These are phyloP conservation scores for Polydesmus complanatus DNA, from an alignment of 2,888 invertebrate genomes.

Conservation along the genomic window DNA sequence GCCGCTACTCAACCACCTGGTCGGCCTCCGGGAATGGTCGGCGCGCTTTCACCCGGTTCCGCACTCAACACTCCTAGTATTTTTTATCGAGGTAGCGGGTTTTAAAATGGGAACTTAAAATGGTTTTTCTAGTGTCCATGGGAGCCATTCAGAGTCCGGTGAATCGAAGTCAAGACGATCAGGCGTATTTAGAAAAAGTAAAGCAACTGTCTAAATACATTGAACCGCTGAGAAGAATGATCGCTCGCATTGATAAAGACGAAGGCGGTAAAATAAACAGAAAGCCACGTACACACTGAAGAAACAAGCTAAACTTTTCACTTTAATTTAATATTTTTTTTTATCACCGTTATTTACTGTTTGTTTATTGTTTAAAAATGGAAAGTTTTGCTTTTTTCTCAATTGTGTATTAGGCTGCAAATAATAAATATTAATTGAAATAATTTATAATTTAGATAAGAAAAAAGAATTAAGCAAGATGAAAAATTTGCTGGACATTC, in stretches of 20 bases:
- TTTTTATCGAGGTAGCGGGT: not conserved
- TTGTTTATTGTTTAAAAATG: too few relatives aligned
- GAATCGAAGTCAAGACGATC: constrained; percentile 49
- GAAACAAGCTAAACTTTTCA: too few relatives aligned
- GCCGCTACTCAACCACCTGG: constrained; percentile 5
- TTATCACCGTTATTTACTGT: too few relatives aligned
- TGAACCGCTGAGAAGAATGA: constrained; percentile 80
- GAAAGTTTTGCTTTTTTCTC: constrained; percentile 9
- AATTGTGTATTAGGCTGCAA: not conserved
- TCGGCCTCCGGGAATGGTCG: constrained; percentile 12
- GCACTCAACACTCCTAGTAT: constrained; percentile 60
- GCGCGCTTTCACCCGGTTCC: constrained; percentile 60
- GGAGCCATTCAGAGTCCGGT: constrained; percentile 24
- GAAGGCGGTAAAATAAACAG: too few relatives aligned
- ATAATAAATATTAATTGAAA: not conserved
- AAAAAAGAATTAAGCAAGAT: constrained; percentile 56
- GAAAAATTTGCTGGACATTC: constrained; percentile 81
- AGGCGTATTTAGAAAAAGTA: constrained; percentile 82
- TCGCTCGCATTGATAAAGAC: constrained; percentile 42
- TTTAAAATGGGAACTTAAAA: not conserved
- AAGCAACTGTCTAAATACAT: constrained; percentile 85
- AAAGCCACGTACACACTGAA: too few relatives aligned
- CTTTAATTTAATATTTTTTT: too few relatives aligned
- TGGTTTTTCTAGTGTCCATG: not conserved
- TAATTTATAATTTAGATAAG: constrained; percentile 8